Conservation (phyloP, 2,113 vertebrate genomes). For the Chrysochloris asiatica region DNA sequence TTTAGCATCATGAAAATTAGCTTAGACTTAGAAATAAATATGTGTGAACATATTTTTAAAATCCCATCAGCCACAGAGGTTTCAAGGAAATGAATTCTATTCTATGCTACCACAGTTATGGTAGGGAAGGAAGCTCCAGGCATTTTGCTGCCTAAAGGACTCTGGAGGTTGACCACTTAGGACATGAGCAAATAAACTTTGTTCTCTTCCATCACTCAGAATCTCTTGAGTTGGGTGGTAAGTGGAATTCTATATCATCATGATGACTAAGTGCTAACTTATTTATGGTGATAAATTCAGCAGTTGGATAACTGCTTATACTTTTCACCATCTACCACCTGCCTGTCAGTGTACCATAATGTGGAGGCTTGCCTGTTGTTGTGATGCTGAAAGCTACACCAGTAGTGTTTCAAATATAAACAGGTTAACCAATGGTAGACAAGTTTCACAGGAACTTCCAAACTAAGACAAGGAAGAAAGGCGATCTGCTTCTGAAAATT, state of each 20-base stretch:
- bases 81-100: background rate
- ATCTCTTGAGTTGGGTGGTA: background rate
- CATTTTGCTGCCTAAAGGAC: background rate
- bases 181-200: background rate
- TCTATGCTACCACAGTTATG: background rate
- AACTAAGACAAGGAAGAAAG: background rate
- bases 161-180: background rate
- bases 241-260: background rate
- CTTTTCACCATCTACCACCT: background rate
- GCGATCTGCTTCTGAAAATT: background rate
- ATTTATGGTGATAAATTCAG: background rate
- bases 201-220: background rate
- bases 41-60: background rate
- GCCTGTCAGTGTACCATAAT: background rate
- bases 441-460: no score
- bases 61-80: background rate
- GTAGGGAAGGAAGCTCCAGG: background rate
- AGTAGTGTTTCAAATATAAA: no score
- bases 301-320: background rate
- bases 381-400: background rate
- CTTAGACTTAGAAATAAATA: conserved; percentile 25
- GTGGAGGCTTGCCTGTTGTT: background rate
- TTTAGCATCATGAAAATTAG: conserved; percentile 19
- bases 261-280: background rate
- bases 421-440: no score